Evolutionary conservation across 2,888 invertebrate species (phyloP), one percentile per base, ranked within the genome.

Genomic region (Netelia virgata): DNA sequence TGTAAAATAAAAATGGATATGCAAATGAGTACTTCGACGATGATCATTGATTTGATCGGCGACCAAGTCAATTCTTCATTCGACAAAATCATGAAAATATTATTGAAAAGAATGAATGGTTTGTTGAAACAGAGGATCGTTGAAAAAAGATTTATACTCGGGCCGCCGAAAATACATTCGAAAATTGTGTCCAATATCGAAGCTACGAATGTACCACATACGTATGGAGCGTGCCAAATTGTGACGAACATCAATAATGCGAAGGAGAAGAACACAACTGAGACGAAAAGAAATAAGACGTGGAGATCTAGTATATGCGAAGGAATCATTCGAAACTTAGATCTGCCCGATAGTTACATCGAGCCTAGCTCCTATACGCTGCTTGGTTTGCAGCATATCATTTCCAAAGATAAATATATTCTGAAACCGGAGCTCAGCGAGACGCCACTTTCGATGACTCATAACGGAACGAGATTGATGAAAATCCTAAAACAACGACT

Each of bases 401-500:
- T 83, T 53, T 70, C 76, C n/a, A 68, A 73, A 6, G 23, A 63
- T 20, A 76, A 66, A 57, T 18, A 14, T 0, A 57, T 18, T n/a
- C 18, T 5, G 16, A 55, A 50, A 16, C 18, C 3, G n/a, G 5
- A 43, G 16, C 18, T 10, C 10, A 16, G 3, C 50, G 23, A 43
- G 1, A 28, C 23, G 23, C 36, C 0, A n/a, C n/a, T n/a, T 5
- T 1, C 68, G 50, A 20, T 20, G 59, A 84, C 59, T 16, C 3
- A 36, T 3, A 61, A 72, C 28, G 53, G 23, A 2, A 20, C 20
- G 6, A 57, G 6, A 68, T 59, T 82, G 1, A 66, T 82, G 66
- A 57, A 47, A 16, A 53, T 88, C 63, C 86, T 93, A 5, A 90
- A 87, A 83, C 87, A 70, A 43, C 90, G 93, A 16, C 87, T 92